Base-by-base conservation (phyloP, 2,888 invertebrate species). In the Zhuqinia jingwanae region DNA sequence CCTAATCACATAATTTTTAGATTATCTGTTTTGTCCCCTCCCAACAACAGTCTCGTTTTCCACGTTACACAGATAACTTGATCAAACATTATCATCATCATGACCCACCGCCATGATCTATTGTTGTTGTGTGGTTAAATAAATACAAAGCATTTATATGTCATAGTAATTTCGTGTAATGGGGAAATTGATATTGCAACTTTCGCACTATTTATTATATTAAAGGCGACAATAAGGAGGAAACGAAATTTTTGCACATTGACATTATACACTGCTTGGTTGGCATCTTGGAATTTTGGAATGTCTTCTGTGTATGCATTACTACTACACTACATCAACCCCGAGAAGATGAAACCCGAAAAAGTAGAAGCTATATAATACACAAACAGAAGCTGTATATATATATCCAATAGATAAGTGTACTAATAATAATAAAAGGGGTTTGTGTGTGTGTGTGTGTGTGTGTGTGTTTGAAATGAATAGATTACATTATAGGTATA, bases 231-330 rank as follows among this genome's bases (percentile, higher is more conserved):
- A 36, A 36, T 36, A 36, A 8, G 15, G 45, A 60, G 60, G 60
- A 60, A 45, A 77, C 60, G 58, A 77, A 77, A 77, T 60, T 77
- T 77, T 77, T 75, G 75, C 75, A 36, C 36, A 75, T 53, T 47
- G 47, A 77, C 60, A 60, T 60, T 77, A 60, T 58, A 77, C n/a
- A 73, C 20, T 60, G 77, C 42, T 60, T 65, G 84, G 84, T 53
- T 84, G 84, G 77, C 84, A 84, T 76, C 56, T 77, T 50, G 84
- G 84, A 84, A 84, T 84, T 84, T 77, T 15, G 76, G 76, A 77
- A 84, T 84, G 84, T 68, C 76, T n/a, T n/a, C n/a, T n/a, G n/a
- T n/a, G n/a, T n/a, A n/a, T n/a, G n/a, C n/a, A n/a, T n/a, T n/a
- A n/a, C n/a, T 30, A 79, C 47, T 79, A 17, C 42, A 50, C 45